A percentile compares a stretch with the other conserved stretches of the same genome.
These are phyloP conservation scores for Ara ararauna DNA, from an alignment of 2,797 vertebrate genomes.

Conservation along the genomic window DNA sequence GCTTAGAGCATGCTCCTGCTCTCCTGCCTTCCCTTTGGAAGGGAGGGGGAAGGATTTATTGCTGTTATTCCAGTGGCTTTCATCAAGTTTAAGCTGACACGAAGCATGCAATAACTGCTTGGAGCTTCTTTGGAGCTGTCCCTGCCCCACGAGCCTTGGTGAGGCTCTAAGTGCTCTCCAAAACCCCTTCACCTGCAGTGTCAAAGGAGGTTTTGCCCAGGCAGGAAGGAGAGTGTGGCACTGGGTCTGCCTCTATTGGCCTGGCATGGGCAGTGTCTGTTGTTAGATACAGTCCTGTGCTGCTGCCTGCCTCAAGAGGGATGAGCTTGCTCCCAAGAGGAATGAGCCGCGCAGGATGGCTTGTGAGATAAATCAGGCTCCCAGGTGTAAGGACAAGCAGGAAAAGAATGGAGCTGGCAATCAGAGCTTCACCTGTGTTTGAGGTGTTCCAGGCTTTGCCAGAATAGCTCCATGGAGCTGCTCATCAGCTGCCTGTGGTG, in stretches of 20 bases:
- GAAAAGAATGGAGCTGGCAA: not conserved
- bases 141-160: rapidly evolving
- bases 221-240: not conserved
- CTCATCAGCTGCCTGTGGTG: not conserved
- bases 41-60: not conserved
- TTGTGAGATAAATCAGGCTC: not conserved
- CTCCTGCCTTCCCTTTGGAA: not conserved
- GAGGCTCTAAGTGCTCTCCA: not conserved
- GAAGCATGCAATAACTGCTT: not conserved
- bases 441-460: not conserved
- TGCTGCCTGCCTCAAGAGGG: not conserved
- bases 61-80: not conserved
- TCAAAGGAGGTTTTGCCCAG: not conserved
- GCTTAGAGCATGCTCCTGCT: not conserved
- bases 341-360: not conserved
- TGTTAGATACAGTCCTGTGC: not conserved
- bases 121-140: not conserved
- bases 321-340: not conserved
- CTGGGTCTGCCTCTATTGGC: not conserved
- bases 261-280: rapidly evolving
- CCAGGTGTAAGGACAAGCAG: not conserved
- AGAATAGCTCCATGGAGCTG: not conserved
- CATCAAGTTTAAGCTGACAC: not conserved
- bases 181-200: not conserved
- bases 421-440: not conserved